Conservation (phyloP, 2,113 vertebrate genomes). For the Neogale vison region DNA sequence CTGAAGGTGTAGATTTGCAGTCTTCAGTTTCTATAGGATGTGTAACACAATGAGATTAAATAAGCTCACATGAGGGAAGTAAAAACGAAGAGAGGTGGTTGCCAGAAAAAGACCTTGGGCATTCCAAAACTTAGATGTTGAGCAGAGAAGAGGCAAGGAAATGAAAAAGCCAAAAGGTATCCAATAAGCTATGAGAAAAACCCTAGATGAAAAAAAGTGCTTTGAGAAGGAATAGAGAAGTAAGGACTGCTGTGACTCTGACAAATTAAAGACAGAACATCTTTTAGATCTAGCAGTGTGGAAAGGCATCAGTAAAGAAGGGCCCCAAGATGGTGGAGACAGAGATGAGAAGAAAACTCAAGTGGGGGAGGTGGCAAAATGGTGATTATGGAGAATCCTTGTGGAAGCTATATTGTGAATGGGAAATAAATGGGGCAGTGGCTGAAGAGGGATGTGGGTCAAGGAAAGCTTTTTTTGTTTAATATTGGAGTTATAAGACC, state of each 20-base stretch:
- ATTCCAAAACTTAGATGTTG: background rate
- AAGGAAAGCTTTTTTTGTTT: background rate
- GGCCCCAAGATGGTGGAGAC: background rate
- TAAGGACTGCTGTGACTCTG: background rate
- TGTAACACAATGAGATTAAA: background rate
- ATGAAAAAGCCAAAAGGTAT: background rate
- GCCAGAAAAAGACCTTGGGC: background rate
- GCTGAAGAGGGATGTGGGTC: background rate
- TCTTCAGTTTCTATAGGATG: background rate
- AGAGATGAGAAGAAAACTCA: background rate
- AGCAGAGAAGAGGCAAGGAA: background rate
- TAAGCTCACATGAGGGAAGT: background rate
- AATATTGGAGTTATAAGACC: background rate
- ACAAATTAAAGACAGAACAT: background rate
- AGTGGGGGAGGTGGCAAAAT: background rate
- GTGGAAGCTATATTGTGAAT: background rate
- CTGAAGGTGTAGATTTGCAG: background rate
- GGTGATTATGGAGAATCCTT: background rate
- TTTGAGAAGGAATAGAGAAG: background rate
- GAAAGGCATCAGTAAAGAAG: background rate
- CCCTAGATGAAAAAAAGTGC: background rate
- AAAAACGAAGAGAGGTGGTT: background rate
- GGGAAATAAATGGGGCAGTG: background rate
- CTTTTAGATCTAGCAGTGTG: background rate
- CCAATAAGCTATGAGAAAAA: background rate